Evolutionary conservation across 1,140 invertebrate species (phyloP), one percentile per base, ranked within the genome.

Genomic region (Drosophila jambulina): DNA sequence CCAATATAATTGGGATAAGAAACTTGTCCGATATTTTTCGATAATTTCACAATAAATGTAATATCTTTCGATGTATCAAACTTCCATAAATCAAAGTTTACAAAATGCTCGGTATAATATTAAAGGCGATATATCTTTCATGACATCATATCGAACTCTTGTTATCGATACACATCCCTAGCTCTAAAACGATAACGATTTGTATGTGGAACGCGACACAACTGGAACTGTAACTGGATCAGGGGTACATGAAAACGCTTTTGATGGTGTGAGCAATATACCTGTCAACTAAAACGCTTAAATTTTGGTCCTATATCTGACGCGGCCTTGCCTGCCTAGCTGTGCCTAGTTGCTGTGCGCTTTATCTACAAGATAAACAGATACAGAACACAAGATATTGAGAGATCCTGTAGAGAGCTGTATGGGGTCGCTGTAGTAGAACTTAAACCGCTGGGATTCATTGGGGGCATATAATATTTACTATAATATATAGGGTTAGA

Each of bases 361-460:
- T 72, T 75, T 75, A 75, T 75, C 72, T 75, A 75, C 51, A 75
- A 75, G 58, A 75, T 75, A 56, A 56, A 75, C 70, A 75, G 70
- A 75, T 75, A 75, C 72, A 75, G 69, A 74, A 75, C 69, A 75
- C 69, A 75, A 74, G 72, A 42, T 72, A 43, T 32, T 51, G 48
- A 49, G 48, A 72, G 48, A 57, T 65, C 62, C 36, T 65, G 23
- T n/a, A n/a, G 23, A 42, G 27, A 43, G 38, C n/a, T 62, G 57
- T 29, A 3, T 23, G 21, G 17, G 15, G 51, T 58, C 65, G 48
- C 48, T 46, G 46, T 17, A 42, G 59, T 34, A 34, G 34, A 43
- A 17, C 34, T 63, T 46, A 27, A 40, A 42, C 23, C 70, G 42
- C 43, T 49, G 42, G 69, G 51, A 19, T 34, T 57, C 8, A 17